Conservation (phyloP, 2,113 vertebrate genomes). For the Rhinogobius similis region DNA sequence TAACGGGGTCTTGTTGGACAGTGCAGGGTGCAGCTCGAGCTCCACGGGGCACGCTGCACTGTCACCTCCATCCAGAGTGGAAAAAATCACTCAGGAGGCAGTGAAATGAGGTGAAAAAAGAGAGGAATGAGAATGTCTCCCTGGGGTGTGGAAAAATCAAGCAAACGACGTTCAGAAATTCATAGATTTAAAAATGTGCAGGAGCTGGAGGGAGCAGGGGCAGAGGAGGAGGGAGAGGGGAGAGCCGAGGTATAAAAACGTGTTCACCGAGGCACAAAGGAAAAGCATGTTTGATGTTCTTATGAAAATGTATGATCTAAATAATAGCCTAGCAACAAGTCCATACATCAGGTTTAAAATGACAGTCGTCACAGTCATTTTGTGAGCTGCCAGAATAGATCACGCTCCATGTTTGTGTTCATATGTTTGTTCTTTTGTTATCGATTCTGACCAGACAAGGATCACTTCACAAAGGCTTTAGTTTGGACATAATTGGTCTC, state of each 20-base stretch:
- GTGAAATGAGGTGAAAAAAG: constrained; percentile 74
- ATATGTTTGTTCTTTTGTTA: background rate
- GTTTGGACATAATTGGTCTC: too few relatives aligned
- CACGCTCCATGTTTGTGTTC: background rate
- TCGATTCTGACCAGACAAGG: background rate
- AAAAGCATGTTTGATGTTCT: constrained; percentile 6
- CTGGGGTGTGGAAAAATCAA: constrained; percentile 74
- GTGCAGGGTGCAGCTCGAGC: constrained; percentile 21
- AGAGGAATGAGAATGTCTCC: constrained; percentile 76
- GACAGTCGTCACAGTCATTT: background rate
- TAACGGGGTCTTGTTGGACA: constrained; percentile 10
- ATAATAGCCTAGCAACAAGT: background rate
- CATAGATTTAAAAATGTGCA: constrained; percentile 82
- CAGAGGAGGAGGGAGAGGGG: background rate
- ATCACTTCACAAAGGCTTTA: too few relatives aligned
- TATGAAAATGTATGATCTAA: background rate
- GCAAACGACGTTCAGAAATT: constrained; percentile 82
- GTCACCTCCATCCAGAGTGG: constrained; percentile 70
- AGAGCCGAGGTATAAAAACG: constrained; percentile 18
- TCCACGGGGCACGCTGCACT: constrained; percentile 54
- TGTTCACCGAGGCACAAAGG: constrained; percentile 26
- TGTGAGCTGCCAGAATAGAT: background rate
- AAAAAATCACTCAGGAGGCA: constrained; percentile 65
- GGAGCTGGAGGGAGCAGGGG: constrained; percentile 40
- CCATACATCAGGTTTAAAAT: background rate